phyloP scores from a whole-genome alignment of 2,797 vertebrate genomes.

The Neopelma chrysocephalum region DNA sequence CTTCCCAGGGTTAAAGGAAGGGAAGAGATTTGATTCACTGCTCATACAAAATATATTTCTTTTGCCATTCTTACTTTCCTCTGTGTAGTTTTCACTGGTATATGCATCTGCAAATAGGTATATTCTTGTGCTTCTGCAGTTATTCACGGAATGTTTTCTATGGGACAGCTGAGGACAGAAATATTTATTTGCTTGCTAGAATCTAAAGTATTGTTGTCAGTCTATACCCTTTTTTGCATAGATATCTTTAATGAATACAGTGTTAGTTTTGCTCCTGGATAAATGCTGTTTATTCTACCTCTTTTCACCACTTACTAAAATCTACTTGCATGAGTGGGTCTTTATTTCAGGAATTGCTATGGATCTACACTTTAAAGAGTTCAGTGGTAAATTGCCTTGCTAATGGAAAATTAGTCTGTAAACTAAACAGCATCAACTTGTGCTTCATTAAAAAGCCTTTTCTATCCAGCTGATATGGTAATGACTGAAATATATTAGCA shows the following conservation, averaged over 20 bases:
- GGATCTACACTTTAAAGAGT: neutral
- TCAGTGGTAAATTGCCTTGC: neutral
- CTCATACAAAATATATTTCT: neutral
- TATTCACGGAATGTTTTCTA: neutral
- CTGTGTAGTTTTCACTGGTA: neutral
- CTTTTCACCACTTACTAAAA: neutral
- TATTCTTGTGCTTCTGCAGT: neutral
- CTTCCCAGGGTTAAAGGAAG: neutral
- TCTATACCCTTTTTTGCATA: neutral
- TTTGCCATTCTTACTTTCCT: neutral
- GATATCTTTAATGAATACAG: neutral
- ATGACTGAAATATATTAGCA: neutral
- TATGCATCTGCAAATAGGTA: neutral
- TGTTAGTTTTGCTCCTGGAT: neutral
- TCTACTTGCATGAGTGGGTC: neutral
- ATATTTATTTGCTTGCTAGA: neutral
- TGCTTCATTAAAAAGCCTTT: slow-evolving; percentile 30
- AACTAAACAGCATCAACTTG: neutral
- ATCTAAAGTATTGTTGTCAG: neutral
- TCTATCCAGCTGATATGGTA: neutral
- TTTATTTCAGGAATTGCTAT: neutral
- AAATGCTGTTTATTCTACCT: neutral
- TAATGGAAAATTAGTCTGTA: slow-evolving; percentile 24
- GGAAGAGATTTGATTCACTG: neutral
- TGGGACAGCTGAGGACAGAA: neutral